These are phyloP conservation scores for Psix sp. DNA, from an alignment of 1,140 invertebrate genomes.

Conservation along the genomic window DNA sequence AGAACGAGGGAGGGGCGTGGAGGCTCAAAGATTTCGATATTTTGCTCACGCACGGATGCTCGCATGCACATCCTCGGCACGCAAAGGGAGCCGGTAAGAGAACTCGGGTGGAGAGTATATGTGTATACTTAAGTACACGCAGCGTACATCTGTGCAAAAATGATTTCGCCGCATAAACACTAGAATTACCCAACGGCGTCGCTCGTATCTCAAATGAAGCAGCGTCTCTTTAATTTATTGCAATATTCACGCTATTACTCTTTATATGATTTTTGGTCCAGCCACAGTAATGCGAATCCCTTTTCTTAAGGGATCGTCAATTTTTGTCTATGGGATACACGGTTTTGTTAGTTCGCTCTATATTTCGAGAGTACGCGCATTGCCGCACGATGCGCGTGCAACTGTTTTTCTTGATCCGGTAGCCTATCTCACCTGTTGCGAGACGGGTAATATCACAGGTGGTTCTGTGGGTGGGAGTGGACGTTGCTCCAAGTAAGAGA, in stretches of 20 bases:
- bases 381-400: constrained; percentile 34
- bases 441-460: constrained; percentile 65
- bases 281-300: too few relatives aligned
- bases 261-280: neutral
- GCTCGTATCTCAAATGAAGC: constrained; percentile 18
- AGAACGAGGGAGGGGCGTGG: constrained; percentile 18
- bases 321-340: constrained; percentile 3
- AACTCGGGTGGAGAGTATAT: constrained; percentile 41
- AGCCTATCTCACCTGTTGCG: constrained; percentile 67
- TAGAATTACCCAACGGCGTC: constrained; percentile 24
- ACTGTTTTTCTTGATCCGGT: constrained; percentile 33
- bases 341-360: constrained; percentile 14
- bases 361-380: neutral
- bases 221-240: constrained; percentile 6
- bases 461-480: constrained; percentile 72
- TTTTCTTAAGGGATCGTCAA: too few relatives aligned
- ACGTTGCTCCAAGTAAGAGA: constrained; percentile 64
- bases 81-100: constrained; percentile 53
- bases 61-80: constrained; percentile 63
- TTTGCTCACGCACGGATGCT: constrained; percentile 72
- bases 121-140: constrained; percentile 30
- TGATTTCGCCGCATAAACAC: constrained; percentile 26
- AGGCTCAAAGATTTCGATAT: constrained; percentile 71
- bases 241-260: constrained; percentile 1
- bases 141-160: constrained; percentile 28